Evolutionary conservation across 2,797 vertebrate species (phyloP), one percentile per base, ranked within the genome.

Genomic region (Chaetophractus vellerosus): DNA sequence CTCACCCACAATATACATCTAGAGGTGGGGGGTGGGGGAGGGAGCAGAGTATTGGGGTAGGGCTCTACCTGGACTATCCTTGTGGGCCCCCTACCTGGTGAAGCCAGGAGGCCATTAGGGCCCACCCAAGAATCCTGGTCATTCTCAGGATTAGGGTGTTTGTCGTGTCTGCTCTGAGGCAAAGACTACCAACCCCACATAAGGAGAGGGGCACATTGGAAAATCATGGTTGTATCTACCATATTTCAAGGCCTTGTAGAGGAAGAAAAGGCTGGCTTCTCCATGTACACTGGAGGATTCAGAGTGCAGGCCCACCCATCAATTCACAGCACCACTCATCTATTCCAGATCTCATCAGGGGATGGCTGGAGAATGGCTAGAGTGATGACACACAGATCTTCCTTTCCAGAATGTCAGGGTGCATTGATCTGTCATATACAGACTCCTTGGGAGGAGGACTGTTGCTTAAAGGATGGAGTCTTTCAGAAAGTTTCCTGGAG

Each of bases 1-100:
- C 2, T 19, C 14, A 6, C 24, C 45, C 33, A 18, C 12, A 0
- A 0, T n/a, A 38, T 16, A 48, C 9, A 24, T 59, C 31, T 21
- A 68, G n/a, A 72, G 21, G 24, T 45, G 4, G 15, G 7, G 24
- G 19, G 45, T 38, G 10, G 45, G 10, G 41, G 48, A 50, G 11
- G 72, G 48, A 82, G 18, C 18, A 85, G 48, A 61, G 26, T 18
- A 7, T 5, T 14, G 8, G n/a, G 38, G 6, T 2, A 16, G 9
- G 19, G 3, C 12, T 72, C 36, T 11, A n/a, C 24, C 26, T 28
- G 33, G 41, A 57, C 9, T 28, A 3, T 63, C 61, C n/a, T 57
- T 55, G 24, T 75, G 31, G 80, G 45, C 45, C 8, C 28, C 50
- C 16, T 33, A 14, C 10, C 19, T 79, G 33, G 26, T 28, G 50